These are phyloP conservation scores for Zophobas atratus DNA, from an alignment of 1,140 invertebrate genomes.

Conservation along the genomic window DNA sequence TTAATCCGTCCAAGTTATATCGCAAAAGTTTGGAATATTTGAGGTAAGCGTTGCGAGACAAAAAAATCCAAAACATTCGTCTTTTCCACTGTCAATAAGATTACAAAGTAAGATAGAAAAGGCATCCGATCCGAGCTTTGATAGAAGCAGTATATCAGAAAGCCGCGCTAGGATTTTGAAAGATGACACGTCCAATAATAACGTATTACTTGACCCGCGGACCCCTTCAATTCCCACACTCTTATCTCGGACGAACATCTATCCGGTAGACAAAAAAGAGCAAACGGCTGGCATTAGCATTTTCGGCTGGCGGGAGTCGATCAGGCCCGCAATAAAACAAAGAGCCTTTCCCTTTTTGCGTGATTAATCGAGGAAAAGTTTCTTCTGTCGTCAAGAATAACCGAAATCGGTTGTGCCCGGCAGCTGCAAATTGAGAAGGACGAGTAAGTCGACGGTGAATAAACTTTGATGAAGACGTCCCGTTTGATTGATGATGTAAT, in stretches of 20 bases:
- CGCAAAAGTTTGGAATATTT: too few species aligned
- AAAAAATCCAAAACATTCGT: conserved; percentile 10
- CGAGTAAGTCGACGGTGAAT: conserved; percentile 38
- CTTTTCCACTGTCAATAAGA: conserved; percentile 25
- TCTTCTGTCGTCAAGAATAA: conserved; percentile 24
- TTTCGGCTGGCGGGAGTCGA: background rate
- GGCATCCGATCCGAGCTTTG: conserved; percentile 25
- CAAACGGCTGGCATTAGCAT: too few species aligned
- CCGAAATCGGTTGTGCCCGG: conserved; percentile 30
- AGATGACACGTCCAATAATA: conserved; percentile 40
- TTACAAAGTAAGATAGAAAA: conserved; percentile 25
- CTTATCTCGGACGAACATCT: conserved; percentile 12
- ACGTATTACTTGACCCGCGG: conserved; percentile 37
- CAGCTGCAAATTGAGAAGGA: conserved; percentile 37
- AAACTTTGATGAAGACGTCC: conserved; percentile 42
- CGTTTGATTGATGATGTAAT: conserved; percentile 42
- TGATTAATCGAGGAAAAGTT: conserved; percentile 32
- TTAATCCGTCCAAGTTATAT: too few species aligned
- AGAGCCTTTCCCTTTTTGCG: conserved; percentile 10
- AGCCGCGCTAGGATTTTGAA: conserved; percentile 32
- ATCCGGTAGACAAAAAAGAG: too few species aligned
- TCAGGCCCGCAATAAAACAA: background rate
- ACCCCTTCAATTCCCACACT: conserved; percentile 29
- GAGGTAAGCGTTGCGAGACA: background rate
- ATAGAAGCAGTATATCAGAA: conserved; percentile 39